These are phyloP conservation scores for Nyctereutes procyonoides DNA, from an alignment of 2,113 vertebrate species.

Conservation along the genomic window DNA sequence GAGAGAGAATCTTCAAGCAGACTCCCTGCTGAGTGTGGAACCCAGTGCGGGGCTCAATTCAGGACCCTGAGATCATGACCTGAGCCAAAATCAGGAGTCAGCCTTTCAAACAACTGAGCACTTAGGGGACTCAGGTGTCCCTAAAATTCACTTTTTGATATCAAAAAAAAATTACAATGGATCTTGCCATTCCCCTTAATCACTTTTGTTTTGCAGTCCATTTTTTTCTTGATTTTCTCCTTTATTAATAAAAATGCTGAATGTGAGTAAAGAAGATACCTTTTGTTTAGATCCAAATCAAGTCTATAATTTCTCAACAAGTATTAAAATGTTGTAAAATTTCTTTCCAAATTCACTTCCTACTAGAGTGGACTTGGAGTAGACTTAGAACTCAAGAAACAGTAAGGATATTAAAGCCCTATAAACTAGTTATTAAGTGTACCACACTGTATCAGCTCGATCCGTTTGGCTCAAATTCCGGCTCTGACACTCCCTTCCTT, in stretches of 20 bases:
- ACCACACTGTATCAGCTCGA: neutral
- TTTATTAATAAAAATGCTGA: constrained; percentile 15
- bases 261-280: neutral
- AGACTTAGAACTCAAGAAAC: neutral
- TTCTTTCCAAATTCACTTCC: neutral
- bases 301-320: neutral
- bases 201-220: neutral
- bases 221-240: constrained; percentile 1
- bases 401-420: neutral
- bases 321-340: neutral
- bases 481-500: neutral
- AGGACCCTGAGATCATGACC: neutral
- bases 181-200: neutral
- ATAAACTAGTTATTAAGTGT: neutral
- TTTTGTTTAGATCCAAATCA: neutral
- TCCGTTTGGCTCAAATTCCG: neutral
- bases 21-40: neutral
- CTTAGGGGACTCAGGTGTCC: neutral
- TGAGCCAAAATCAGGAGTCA: neutral
- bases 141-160: neutral
- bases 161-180: neutral
- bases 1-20: neutral
- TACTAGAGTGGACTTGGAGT: neutral
- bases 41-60: neutral
- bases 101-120: neutral